Conservation (phyloP, 2,797 vertebrate species). For the Prunella strophiata region DNA sequence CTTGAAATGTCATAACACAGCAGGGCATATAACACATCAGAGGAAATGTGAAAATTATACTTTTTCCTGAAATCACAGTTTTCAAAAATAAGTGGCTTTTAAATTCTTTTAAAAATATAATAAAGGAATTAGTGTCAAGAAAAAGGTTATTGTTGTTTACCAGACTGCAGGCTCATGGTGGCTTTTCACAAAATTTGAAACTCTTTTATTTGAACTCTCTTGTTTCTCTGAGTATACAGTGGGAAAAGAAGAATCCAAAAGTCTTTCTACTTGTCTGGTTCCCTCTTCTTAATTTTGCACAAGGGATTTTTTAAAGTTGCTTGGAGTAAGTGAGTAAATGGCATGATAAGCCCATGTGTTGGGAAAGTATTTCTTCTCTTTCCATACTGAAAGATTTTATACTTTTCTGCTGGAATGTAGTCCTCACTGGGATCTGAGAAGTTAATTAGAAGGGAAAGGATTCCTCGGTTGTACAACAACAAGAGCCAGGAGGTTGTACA, state of each 20-base stretch:
- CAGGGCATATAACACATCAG: conserved; percentile 64
- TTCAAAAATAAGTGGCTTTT: conserved; percentile 68
- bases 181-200: conserved; percentile 22
- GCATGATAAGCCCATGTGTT: neutral
- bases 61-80: conserved; percentile 53
- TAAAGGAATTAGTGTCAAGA: conserved; percentile 63
- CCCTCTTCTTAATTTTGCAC: neutral
- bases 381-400: neutral
- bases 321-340: neutral
- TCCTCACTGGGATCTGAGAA: neutral
- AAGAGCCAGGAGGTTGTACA: neutral
- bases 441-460: neutral
- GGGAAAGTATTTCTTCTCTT: neutral
- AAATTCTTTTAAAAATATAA: conserved; percentile 70
- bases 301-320: neutral
- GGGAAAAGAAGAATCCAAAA: conserved; percentile 1
- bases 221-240: neutral
- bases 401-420: neutral
- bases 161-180: conserved; percentile 29
- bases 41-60: conserved; percentile 75
- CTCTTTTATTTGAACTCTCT: neutral
- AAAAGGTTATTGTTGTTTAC: conserved; percentile 68
- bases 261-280: neutral
- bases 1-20: conserved; percentile 72
- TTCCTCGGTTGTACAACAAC: neutral